These are phyloP conservation scores for Thrips palmi DNA, from an alignment of 1,140 invertebrate species.

Conservation along the genomic window DNA sequence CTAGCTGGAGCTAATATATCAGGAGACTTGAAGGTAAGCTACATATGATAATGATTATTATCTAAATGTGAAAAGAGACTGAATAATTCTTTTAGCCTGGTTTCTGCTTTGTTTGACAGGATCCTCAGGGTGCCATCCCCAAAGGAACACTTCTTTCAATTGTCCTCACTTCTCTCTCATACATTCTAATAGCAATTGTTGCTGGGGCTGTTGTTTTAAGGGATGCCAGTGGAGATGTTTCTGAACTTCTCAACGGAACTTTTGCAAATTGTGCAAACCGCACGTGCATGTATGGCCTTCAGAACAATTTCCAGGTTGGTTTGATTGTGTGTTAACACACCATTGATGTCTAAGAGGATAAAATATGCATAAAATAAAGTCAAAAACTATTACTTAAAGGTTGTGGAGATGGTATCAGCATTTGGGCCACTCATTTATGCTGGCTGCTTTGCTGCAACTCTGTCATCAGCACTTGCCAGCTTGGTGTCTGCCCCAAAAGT, in stretches of 20 bases:
- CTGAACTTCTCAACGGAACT: constrained; percentile 30
- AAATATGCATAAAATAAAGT: neutral
- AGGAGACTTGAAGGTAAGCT: constrained; percentile 64
- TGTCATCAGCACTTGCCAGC: constrained; percentile 88
- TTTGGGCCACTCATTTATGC: constrained; percentile 88
- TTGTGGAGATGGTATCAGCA: constrained; percentile 76
- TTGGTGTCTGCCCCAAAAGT: constrained; percentile 90
- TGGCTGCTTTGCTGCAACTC: constrained; percentile 89
- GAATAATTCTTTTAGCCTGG: constrained; percentile 4
- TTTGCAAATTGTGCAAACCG: constrained; percentile 27
- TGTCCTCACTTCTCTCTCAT: constrained; percentile 61
- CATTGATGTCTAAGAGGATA: neutral
- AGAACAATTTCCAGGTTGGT: constrained; percentile 61
- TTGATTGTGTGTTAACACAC: neutral
- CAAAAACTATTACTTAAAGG: constrained; percentile 29
- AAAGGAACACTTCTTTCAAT: constrained; percentile 83
- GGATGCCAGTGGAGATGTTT: constrained; percentile 52
- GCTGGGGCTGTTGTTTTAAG: constrained; percentile 51
- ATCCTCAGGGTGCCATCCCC: constrained; percentile 76
- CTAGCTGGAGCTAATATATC: constrained; percentile 87
- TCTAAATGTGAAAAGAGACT: too few relatives aligned
- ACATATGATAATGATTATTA: neutral
- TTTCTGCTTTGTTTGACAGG: constrained; percentile 33
- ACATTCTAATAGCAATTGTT: constrained; percentile 62
- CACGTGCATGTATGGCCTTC: constrained; percentile 51